Conservation (phyloP, 53 echinoderm and acorn worm species). For the Stichopus horrens region DNA sequence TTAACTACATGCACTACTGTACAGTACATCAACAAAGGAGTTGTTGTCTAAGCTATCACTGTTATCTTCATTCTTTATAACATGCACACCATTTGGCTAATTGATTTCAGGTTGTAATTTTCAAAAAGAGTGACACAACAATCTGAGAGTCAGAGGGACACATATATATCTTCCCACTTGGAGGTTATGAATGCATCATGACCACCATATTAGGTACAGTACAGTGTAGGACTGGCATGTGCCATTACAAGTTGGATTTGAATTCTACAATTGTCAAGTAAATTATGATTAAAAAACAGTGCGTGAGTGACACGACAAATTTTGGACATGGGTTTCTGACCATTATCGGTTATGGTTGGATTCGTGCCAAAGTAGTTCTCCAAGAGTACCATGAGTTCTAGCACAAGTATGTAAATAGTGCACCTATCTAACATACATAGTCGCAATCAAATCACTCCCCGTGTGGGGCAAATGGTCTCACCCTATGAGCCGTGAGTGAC, state of each 20-base stretch:
- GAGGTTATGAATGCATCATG: conserved; percentile 43
- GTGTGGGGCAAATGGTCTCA: too few relatives aligned
- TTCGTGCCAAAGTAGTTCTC: conserved; percentile 51
- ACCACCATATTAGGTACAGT: conserved; percentile 30
- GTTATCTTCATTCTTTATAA: too few relatives aligned
- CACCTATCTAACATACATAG: too few relatives aligned
- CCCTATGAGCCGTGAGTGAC: too few relatives aligned
- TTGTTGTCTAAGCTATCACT: too few relatives aligned
- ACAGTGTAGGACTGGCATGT: conserved; percentile 33
- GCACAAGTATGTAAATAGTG: too few relatives aligned
- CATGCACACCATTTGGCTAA: too few relatives aligned
- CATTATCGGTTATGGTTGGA: conserved; percentile 30
- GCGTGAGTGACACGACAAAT: conserved; percentile 51
- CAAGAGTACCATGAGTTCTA: too few relatives aligned
- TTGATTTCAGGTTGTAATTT: too few relatives aligned
- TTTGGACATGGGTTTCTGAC: conserved; percentile 54
- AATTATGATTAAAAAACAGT: conserved; percentile 19
- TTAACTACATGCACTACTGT: too few relatives aligned
- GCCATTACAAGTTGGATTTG: conserved; percentile 33
- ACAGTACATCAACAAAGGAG: too few relatives aligned
- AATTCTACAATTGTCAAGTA: neutral
- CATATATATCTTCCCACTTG: conserved; percentile 19
- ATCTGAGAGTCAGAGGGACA: conserved; percentile 7
- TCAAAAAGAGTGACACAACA: conserved; percentile 40
- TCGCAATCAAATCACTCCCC: too few relatives aligned